A percentile compares a stretch with the other conserved stretches of the same genome.
These are phyloP conservation scores for Rotaria magnacalcarata DNA, from an alignment of 2,888 invertebrate genomes.

Conservation along the genomic window DNA sequence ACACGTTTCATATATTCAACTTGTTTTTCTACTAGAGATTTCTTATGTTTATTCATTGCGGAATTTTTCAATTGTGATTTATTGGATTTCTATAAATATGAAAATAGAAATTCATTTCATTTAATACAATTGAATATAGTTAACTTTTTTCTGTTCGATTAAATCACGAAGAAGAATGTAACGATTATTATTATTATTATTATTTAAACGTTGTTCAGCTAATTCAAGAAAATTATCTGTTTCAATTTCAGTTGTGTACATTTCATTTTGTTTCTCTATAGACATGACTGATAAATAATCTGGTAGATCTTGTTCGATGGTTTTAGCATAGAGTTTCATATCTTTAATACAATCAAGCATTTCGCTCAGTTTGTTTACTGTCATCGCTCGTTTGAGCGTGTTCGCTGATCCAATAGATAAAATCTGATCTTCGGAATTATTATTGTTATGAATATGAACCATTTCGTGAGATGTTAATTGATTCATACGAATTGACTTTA, in stretches of 20 bases:
- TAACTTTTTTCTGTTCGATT: neutral
- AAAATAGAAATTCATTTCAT: neutral
- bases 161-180: conserved; percentile 4
- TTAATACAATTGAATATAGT: neutral
- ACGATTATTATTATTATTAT: neutral
- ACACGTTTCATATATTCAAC: conserved; percentile 15
- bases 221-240: neutral
- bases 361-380: neutral
- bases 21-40: neutral
- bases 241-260: neutral
- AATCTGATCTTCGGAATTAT: neutral
- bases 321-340: neutral
- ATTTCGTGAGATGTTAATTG: neutral
- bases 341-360: conserved; percentile 13
- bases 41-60: neutral
- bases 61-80: neutral
- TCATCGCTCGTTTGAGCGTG: neutral
- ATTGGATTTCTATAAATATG: neutral
- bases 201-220: conserved; percentile 14
- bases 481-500: neutral
- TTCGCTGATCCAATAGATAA: neutral
- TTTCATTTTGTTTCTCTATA: neutral
- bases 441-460: neutral
- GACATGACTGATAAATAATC: neutral
- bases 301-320: neutral